Evolutionary conservation across 1,140 invertebrate species (phyloP).

Genomic region (Metopolophium dirhodum): DNA sequence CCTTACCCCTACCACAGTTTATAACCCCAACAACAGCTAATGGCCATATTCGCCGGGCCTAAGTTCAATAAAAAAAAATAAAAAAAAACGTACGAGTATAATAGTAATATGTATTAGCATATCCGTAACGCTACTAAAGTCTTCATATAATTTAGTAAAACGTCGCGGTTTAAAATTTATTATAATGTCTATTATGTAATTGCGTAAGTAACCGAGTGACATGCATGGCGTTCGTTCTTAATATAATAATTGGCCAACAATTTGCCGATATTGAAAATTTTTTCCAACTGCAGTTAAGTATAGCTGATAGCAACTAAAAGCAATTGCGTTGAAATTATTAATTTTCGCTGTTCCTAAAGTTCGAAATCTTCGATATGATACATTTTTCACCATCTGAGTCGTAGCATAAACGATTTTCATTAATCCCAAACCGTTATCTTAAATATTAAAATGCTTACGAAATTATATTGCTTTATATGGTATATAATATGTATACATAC

Average conservation of each 20-base stretch:
- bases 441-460: not conserved
- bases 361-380: not conserved
- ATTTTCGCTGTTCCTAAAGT: not conserved
- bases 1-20: too few species aligned
- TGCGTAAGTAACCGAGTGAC: not conserved
- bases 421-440: not conserved
- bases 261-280: too few species aligned
- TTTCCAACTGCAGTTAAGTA: not conserved
- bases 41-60: too few species aligned
- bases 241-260: not conserved
- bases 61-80: too few species aligned
- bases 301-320: not conserved
- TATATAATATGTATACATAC: too few species aligned
- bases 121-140: not conserved
- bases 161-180: not conserved
- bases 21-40: too few species aligned
- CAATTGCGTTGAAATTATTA: not conserved
- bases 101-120: not conserved
- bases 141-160: not conserved
- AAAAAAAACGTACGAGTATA: too few species aligned
- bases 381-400: not conserved
- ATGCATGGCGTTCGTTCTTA: not conserved
- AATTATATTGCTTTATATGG: not conserved
- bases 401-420: not conserved
- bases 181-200: not conserved